phyloP scores from a whole-genome alignment of 2,888 invertebrate genomes.

The Eupithecia tripunctaria region DNA sequence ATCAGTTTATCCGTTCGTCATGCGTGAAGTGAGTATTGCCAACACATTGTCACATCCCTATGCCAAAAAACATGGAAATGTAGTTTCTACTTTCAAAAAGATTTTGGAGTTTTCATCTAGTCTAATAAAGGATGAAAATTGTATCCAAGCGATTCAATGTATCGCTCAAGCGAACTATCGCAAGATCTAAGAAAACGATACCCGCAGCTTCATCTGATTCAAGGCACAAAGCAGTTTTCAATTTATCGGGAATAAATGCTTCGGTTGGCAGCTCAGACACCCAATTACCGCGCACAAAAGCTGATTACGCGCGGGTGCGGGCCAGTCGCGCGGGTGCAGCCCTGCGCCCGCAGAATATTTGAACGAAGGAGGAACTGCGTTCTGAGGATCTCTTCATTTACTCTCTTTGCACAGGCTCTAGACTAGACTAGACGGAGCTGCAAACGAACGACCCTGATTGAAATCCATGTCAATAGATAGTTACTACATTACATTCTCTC shows the following conservation, averaged over 20 bases:
- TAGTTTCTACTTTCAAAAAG: neutral
- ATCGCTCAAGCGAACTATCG: slow-evolving; percentile 33
- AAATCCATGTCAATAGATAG: slow-evolving; percentile 56
- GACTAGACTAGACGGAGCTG: slow-evolving; percentile 60
- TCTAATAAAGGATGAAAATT: slow-evolving; percentile 25
- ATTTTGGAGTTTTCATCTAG: neutral
- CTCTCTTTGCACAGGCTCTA: slow-evolving; percentile 63
- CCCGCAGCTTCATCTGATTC: slow-evolving; percentile 74
- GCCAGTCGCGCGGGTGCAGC: slow-evolving; percentile 50
- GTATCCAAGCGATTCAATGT: slow-evolving; percentile 27
- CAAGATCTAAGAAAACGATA: slow-evolving; percentile 58
- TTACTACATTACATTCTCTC: neutral
- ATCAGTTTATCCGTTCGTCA: neutral
- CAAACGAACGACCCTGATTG: slow-evolving; percentile 61
- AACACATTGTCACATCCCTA: neutral
- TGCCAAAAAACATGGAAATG: neutral
- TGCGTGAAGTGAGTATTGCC: neutral
- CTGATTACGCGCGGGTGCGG: slow-evolving; percentile 80
- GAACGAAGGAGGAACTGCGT: slow-evolving; percentile 57
- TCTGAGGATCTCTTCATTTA: slow-evolving; percentile 75
- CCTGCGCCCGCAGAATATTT: slow-evolving; percentile 70
- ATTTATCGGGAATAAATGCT: slow-evolving; percentile 84
- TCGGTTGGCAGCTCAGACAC: slow-evolving; percentile 83
- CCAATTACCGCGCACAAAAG: slow-evolving; percentile 84
- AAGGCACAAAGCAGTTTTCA: slow-evolving; percentile 81